Conservation (phyloP, 2,888 invertebrate genomes). For the Drosophila silvestris region DNA sequence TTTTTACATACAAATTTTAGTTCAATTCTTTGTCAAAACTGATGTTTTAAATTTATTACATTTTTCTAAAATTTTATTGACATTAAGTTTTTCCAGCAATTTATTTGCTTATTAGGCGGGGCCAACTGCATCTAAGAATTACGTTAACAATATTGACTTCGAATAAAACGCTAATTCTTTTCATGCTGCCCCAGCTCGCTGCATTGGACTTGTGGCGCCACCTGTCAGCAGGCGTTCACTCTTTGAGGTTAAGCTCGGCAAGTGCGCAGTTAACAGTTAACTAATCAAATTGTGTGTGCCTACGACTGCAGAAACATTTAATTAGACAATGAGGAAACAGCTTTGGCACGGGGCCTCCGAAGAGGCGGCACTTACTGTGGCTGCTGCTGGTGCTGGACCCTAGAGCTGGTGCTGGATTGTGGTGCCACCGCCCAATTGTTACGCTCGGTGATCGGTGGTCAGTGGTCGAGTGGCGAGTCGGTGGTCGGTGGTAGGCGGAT, state of each 20-base stretch:
- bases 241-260: conserved; percentile 14
- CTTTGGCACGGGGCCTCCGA: conserved; percentile 22
- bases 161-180: not conserved
- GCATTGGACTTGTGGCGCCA: conserved; percentile 6
- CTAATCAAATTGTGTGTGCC: conserved; percentile 72
- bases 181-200: not conserved
- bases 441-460: conserved; percentile 42
- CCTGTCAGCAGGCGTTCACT: not conserved
- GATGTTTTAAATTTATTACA: not conserved
- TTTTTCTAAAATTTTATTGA: not conserved
- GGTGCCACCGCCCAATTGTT: conserved; percentile 59
- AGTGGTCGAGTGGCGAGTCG: conserved; percentile 1
- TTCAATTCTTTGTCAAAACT: conserved; percentile 1
- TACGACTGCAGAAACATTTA: conserved; percentile 69
- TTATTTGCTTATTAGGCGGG: not conserved
- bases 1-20: no score
- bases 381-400: conserved; percentile 1
- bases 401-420: conserved; percentile 6
- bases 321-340: conserved; percentile 69
- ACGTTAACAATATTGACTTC: not conserved
- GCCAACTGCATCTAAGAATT: not conserved
- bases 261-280: conserved; percentile 53
- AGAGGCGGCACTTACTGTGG: conserved; percentile 16
- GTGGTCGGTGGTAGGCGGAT: conserved; percentile 24
- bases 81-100: not conserved